A percentile compares a stretch with the other conserved stretches of the same genome.
phyloP scores from a whole-genome alignment of 2,888 invertebrate genomes.

The Bimastos eiseni region DNA sequence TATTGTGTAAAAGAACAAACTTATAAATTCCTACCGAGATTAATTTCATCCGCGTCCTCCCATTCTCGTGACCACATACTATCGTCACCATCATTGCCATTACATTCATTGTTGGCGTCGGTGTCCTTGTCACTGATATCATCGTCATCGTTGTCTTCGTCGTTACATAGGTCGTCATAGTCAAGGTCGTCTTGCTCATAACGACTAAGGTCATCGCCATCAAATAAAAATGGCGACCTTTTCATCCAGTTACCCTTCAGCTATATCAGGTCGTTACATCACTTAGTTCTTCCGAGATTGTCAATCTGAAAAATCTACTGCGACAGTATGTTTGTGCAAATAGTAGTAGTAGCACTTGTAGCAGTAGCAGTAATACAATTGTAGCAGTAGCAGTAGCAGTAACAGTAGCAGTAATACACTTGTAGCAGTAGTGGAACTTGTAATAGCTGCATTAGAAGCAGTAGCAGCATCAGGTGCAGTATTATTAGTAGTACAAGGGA shows the following conservation, averaged over 20 bases:
- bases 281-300: background rate
- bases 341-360: background rate
- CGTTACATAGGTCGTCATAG: background rate
- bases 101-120: background rate
- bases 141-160: background rate
- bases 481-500: background rate
- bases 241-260: background rate
- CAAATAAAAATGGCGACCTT: background rate
- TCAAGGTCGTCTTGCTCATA: background rate
- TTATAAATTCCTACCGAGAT: background rate
- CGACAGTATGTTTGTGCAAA: background rate
- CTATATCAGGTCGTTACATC: background rate
- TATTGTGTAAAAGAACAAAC: background rate
- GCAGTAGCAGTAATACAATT: background rate
- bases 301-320: background rate
- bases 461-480: background rate
- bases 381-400: constrained; percentile 17
- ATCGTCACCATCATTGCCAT: background rate
- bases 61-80: background rate
- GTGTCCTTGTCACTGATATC: background rate
- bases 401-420: background rate
- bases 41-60: background rate
- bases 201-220: background rate
- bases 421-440: background rate
- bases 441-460: background rate